Conservation (phyloP, 2,888 invertebrate genomes). For the Cordylochernes scorpioides region DNA sequence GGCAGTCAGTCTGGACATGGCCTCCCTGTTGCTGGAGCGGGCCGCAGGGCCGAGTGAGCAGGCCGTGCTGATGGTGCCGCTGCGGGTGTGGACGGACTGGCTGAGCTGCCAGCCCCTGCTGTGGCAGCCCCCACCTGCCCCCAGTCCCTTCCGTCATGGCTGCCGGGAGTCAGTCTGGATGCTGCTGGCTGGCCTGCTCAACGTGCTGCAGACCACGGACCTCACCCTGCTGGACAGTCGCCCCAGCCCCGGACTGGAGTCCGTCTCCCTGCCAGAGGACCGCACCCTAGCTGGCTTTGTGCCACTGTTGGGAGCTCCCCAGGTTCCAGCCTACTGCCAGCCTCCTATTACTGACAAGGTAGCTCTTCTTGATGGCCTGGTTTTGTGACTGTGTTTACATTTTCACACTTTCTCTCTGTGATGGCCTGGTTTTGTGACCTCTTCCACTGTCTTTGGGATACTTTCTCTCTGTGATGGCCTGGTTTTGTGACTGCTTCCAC, state of each 20-base stretch:
- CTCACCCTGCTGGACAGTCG: too few relatives aligned
- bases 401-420: too few relatives aligned
- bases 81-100: constrained; percentile 86
- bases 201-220: constrained; percentile 10
- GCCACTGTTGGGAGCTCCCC: constrained; percentile 38
- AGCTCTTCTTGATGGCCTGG: constrained; percentile 11
- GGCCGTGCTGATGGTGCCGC: constrained; percentile 43
- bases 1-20: constrained; percentile 59
- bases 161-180: constrained; percentile 12
- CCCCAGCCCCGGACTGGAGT: too few relatives aligned
- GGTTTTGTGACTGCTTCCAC: too few relatives aligned
- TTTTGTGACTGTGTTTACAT: too few relatives aligned
- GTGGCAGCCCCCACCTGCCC: constrained; percentile 68
- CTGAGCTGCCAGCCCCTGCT: constrained; percentile 56
- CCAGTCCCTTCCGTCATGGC: constrained; percentile 29
- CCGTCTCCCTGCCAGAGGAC: constrained; percentile 59
- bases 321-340: constrained; percentile 37
- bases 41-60: constrained; percentile 38
- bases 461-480: too few relatives aligned
- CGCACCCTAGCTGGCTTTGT: constrained; percentile 54
- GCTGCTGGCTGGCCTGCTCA: constrained; percentile 13
- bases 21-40: constrained; percentile 51
- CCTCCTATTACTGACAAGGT: constrained; percentile 35
- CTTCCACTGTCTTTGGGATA: too few relatives aligned
- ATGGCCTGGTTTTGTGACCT: too few relatives aligned